phyloP scores from a whole-genome alignment of 2,888 invertebrate genomes.

The Xylocampa areola region DNA sequence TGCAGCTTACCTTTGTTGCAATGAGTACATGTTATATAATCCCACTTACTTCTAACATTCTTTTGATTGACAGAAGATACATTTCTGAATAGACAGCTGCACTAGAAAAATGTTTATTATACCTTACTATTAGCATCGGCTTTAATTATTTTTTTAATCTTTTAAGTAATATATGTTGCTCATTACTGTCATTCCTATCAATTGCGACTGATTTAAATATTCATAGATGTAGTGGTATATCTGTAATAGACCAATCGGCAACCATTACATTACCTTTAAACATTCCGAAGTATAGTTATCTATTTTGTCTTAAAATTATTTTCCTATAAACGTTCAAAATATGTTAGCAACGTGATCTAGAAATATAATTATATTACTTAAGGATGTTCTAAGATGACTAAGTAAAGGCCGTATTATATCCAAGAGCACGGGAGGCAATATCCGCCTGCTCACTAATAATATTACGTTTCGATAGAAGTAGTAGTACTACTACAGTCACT shows the following conservation, averaged over 20 bases:
- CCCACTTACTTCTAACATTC: slow-evolving; percentile 8
- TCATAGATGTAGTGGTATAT: too few relatives aligned
- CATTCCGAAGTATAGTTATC: neutral
- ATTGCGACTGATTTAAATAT: too few relatives aligned
- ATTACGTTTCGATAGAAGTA: slow-evolving; percentile 6
- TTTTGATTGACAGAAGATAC: slow-evolving; percentile 10
- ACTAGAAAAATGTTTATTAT: neutral
- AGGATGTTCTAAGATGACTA: slow-evolving; percentile 1
- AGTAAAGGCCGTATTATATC: slow-evolving; percentile 12
- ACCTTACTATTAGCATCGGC: too few relatives aligned
- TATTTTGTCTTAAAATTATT: neutral
- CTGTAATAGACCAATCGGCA: neutral
- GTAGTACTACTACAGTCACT: neutral
- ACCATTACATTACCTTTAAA: neutral
- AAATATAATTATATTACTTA: slow-evolving; percentile 1
- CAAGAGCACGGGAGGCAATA: slow-evolving; percentile 6
- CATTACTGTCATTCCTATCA: too few relatives aligned
- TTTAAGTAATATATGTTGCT: too few relatives aligned
- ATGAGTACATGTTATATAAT: slow-evolving; percentile 23
- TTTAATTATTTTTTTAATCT: too few relatives aligned
- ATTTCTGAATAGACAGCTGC: slow-evolving; percentile 2
- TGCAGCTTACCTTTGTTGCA: slow-evolving; percentile 49
- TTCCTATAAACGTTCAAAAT: neutral
- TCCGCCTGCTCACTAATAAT: slow-evolving; percentile 3
- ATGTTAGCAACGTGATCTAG: neutral